Conservation (phyloP, 2,113 vertebrate genomes). For the Eurystomus gularis region DNA sequence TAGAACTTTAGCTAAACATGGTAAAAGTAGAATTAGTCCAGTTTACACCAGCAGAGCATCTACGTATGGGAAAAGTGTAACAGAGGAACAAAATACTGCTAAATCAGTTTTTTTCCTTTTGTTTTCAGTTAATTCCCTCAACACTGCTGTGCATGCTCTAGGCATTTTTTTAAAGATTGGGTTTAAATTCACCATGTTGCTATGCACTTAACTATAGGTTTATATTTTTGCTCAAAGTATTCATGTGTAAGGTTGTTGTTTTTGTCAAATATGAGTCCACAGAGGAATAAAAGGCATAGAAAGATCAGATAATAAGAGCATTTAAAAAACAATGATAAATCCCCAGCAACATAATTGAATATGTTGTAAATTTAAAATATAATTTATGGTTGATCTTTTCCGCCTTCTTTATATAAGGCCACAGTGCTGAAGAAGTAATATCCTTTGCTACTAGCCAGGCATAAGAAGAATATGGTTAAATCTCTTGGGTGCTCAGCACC, state of each 20-base stretch:
- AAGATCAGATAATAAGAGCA: constrained; percentile 2
- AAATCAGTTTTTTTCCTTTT: background rate
- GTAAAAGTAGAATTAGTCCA: background rate
- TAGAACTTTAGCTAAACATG: background rate
- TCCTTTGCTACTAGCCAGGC: background rate
- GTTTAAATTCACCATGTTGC: constrained; percentile 26
- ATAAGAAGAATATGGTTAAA: background rate
- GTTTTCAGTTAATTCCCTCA: constrained; percentile 26
- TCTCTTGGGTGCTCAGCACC: background rate
- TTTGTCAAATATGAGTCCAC: background rate
- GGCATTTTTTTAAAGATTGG: background rate
- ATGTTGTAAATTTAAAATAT: background rate
- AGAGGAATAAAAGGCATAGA: constrained; percentile 12
- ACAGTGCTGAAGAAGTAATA: background rate
- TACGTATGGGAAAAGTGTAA: background rate
- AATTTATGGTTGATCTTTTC: background rate
- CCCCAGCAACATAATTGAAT: background rate
- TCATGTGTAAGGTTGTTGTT: background rate
- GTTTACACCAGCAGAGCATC: background rate
- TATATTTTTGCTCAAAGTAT: background rate
- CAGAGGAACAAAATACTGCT: background rate
- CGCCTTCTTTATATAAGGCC: background rate
- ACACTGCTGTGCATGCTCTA: background rate
- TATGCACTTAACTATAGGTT: background rate
- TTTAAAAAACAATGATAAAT: constrained; percentile 40